These are phyloP conservation scores for Drosophila conformis DNA, from an alignment of 2,888 invertebrate genomes.

Conservation along the genomic window DNA sequence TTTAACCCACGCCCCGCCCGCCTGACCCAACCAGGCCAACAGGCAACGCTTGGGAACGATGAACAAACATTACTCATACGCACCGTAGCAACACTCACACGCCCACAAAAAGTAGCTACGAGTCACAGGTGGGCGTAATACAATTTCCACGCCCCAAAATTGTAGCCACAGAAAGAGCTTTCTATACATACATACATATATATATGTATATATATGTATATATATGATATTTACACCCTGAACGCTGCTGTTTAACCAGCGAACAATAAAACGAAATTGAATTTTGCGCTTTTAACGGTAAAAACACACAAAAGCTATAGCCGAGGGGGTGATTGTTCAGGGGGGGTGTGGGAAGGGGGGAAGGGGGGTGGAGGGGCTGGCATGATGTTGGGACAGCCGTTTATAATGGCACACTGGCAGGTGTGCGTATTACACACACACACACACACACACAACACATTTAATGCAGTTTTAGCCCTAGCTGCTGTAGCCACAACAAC, in stretches of 20 bases:
- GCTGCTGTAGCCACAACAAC: conserved; percentile 15
- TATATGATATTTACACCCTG: conserved; percentile 46
- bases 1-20: neutral
- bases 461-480: conserved; percentile 55
- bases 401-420: conserved; percentile 29
- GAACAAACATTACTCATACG: conserved; percentile 62
- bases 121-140: conserved; percentile 75
- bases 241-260: conserved; percentile 68
- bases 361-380: no score
- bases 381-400: conserved; percentile 5
- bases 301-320: conserved; percentile 62
- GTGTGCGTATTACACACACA: conserved; percentile 31
- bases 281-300: conserved; percentile 78
- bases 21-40: neutral
- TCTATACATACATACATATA: no score
- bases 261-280: conserved; percentile 79
- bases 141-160: conserved; percentile 63
- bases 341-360: neutral
- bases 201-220: conserved; percentile 6
- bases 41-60: conserved; percentile 6
- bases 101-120: conserved; percentile 42
- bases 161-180: conserved; percentile 3
- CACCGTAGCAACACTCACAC: conserved; percentile 26
- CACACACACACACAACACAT: conserved; percentile 27
- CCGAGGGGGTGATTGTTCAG: neutral